phyloP scores from a whole-genome alignment of 2,888 invertebrate genomes.

The Philonicus albiceps region DNA sequence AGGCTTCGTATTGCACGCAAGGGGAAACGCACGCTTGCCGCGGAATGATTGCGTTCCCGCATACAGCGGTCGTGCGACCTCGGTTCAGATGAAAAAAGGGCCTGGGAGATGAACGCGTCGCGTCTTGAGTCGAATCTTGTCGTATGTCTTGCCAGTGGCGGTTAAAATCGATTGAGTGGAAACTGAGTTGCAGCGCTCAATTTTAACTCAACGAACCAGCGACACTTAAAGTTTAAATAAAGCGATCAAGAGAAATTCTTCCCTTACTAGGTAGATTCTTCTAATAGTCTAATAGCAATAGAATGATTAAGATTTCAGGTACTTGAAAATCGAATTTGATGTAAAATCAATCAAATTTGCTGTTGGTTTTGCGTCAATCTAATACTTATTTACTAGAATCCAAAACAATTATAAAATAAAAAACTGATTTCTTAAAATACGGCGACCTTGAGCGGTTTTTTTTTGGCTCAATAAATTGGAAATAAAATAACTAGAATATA shows the following conservation, averaged over 20 bases:
- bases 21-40: neutral
- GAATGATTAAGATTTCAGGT: too few relatives aligned
- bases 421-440: too few relatives aligned
- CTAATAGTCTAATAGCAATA: too few relatives aligned
- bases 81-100: neutral
- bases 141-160: neutral
- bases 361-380: too few relatives aligned
- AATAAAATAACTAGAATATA: too few relatives aligned
- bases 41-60: neutral
- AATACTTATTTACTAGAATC: too few relatives aligned
- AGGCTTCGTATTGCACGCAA: neutral
- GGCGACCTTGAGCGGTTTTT: too few relatives aligned
- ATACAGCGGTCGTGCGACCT: neutral
- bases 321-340: too few relatives aligned
- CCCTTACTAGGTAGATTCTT: too few relatives aligned
- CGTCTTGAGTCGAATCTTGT: neutral
- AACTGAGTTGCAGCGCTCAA: neutral
- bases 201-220: neutral
- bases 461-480: too few relatives aligned
- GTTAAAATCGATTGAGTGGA: conserved; percentile 3
- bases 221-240: neutral
- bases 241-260: neutral
- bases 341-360: too few relatives aligned
- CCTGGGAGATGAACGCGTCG: neutral
- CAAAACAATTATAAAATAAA: too few relatives aligned